These are phyloP conservation scores for Helarctos malayanus DNA, from an alignment of 2,797 vertebrate genomes.

Conservation along the genomic window DNA sequence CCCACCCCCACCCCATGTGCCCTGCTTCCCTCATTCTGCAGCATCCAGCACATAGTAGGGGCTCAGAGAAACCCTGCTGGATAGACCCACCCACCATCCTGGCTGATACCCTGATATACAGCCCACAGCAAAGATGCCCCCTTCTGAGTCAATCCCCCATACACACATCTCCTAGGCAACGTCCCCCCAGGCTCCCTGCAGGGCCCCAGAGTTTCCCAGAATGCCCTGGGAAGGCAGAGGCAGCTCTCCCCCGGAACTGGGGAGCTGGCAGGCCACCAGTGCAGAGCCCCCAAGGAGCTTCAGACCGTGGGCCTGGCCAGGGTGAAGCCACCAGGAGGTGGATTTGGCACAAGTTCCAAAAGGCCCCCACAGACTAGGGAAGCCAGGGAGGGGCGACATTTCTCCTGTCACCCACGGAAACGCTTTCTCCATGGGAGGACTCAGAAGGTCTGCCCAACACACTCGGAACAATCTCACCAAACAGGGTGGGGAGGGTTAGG, in stretches of 20 bases:
- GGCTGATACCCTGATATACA: background rate
- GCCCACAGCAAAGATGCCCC: background rate
- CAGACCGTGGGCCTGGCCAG: background rate
- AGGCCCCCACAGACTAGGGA: background rate
- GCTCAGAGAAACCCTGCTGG: background rate
- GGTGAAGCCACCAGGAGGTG: background rate
- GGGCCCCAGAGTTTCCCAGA: background rate
- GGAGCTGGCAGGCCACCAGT: background rate
- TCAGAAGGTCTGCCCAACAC: background rate
- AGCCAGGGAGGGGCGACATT: background rate
- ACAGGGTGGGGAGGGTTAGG: background rate
- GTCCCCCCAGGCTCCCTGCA: background rate
- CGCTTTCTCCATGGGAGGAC: background rate
- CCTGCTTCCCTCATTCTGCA: background rate
- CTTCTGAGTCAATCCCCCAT: background rate
- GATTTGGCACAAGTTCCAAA: accelerated
- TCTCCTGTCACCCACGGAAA: accelerated
- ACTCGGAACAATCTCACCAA: background rate
- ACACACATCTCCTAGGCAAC: background rate
- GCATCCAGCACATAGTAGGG: background rate
- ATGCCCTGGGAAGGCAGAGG: background rate
- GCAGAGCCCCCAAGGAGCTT: background rate
- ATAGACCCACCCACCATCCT: background rate
- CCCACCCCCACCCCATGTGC: accelerated
- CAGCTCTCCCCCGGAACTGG: background rate